phyloP scores from a whole-genome alignment of 2,888 invertebrate species.

The Acholoe squamosa region DNA sequence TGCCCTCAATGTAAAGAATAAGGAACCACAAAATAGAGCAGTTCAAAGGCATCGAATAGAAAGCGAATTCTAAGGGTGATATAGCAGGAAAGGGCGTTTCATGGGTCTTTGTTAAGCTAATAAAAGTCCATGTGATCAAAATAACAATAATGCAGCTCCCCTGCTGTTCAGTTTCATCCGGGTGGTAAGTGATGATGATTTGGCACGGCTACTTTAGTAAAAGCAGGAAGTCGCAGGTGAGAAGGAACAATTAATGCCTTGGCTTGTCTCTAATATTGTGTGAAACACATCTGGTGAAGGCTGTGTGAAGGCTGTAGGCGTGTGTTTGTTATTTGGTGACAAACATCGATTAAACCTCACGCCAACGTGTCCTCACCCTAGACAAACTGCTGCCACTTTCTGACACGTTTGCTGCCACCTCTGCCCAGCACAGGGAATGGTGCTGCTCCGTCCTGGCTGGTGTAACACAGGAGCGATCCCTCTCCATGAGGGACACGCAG shows the following conservation, averaged over 20 bases:
- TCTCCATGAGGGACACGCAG: too few species aligned
- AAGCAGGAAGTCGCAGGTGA: background rate
- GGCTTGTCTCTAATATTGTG: background rate
- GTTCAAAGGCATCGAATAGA: background rate
- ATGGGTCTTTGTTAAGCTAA: background rate
- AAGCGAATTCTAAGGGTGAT: background rate
- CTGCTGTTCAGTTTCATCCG: conserved; percentile 3
- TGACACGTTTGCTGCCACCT: conserved; percentile 6
- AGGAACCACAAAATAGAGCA: background rate
- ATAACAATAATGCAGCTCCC: background rate
- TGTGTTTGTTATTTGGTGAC: background rate
- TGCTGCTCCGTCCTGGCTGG: background rate
- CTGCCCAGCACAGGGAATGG: background rate
- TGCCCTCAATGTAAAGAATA: background rate
- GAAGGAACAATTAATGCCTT: background rate
- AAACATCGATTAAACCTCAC: conserved; percentile 1
- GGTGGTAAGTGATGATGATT: conserved; percentile 22
- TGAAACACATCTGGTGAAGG: background rate
- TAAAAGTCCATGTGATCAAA: conserved; percentile 2
- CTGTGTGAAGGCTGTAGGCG: background rate
- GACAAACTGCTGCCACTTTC: conserved; percentile 13
- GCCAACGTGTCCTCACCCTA: background rate
- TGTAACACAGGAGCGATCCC: too few species aligned
- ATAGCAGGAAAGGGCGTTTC: conserved; percentile 5
- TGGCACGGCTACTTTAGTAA: background rate